These are phyloP conservation scores for Gobio occitaniae DNA, from an alignment of 2,797 vertebrate species.

Conservation along the genomic window DNA sequence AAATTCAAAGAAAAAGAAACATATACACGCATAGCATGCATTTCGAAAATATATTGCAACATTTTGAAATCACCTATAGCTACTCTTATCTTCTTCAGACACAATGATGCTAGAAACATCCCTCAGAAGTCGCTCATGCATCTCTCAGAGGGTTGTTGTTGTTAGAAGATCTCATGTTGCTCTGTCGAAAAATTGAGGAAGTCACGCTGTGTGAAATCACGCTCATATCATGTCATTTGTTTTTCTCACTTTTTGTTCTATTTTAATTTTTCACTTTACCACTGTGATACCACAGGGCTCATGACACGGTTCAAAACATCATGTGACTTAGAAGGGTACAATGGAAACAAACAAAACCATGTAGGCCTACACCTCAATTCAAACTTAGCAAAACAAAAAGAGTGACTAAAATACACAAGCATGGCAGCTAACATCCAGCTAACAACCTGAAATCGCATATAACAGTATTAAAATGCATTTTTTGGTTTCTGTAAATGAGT, in stretches of 20 bases:
- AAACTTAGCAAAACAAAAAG: background rate
- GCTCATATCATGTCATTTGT: constrained; percentile 15
- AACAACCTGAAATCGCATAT: background rate
- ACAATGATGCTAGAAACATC: background rate
- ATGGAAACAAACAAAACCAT: background rate
- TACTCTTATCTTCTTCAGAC: background rate
- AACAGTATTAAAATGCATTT: background rate
- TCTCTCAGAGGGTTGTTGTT: background rate
- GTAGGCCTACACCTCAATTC: background rate
- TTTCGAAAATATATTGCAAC: background rate
- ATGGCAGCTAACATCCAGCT: background rate
- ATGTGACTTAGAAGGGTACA: constrained; percentile 6
- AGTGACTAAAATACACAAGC: constrained; percentile 1
- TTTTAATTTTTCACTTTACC: constrained; percentile 27
- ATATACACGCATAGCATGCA: background rate
- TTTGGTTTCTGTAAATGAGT: background rate
- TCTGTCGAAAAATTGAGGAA: constrained; percentile 42
- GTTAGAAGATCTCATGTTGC: background rate
- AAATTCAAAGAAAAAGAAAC: background rate
- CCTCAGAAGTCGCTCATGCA: background rate
- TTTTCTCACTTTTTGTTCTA: constrained; percentile 18
- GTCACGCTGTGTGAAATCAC: constrained; percentile 26
- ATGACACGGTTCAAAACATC: constrained; percentile 45
- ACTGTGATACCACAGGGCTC: constrained; percentile 25
- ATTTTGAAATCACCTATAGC: background rate